A percentile compares a stretch with the other conserved stretches of the same genome.
phyloP scores from a whole-genome alignment of 35 echinoderm and acorn worm genomes.

The Apostichopus parvimensis region DNA sequence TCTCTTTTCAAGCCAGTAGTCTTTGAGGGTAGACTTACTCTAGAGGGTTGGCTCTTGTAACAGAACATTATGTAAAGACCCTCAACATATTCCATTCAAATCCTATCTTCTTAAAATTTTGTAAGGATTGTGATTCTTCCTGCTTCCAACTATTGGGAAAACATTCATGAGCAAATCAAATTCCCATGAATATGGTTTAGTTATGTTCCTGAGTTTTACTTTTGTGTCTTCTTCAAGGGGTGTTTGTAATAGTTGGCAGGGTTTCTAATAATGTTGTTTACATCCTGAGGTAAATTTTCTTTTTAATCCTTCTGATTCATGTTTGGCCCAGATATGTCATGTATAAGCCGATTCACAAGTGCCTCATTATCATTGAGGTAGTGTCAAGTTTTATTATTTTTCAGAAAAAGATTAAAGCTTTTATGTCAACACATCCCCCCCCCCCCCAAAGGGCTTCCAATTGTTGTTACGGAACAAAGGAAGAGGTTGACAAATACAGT shows the following conservation, averaged over 20 bases:
- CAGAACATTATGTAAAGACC: no score
- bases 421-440: neutral
- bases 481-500: neutral
- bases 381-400: neutral
- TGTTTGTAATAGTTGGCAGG: neutral
- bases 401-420: neutral
- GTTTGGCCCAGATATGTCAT: conserved; percentile 25
- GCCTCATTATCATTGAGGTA: neutral
- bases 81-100: no score
- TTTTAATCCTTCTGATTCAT: neutral
- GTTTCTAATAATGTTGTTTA: neutral
- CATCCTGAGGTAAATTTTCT: neutral
- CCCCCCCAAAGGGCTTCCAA: neutral
- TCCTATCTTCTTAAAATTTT: no score
- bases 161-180: no score
- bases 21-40: no score
- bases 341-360: conserved; percentile 7
- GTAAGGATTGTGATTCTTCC: no score
- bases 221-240: neutral
- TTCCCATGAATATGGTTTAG: neutral
- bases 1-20: no score
- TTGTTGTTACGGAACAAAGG: neutral
- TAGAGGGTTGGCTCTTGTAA: no score
- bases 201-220: neutral
- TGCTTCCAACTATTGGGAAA: no score